phyloP scores from a whole-genome alignment of 1,140 invertebrate species.

The Caenorhabditis tropicalis region DNA sequence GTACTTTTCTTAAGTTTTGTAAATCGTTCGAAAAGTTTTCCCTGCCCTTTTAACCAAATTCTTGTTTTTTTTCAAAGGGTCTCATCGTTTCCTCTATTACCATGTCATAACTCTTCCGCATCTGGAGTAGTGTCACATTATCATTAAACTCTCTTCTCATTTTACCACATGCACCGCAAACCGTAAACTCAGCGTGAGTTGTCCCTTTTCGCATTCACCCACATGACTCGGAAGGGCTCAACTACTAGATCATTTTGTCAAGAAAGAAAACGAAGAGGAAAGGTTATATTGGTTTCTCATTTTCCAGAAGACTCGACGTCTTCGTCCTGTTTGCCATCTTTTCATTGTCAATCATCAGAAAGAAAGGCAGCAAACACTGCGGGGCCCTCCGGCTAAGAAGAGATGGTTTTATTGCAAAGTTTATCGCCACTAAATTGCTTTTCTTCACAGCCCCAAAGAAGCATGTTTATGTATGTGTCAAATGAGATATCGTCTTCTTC shows the following conservation, averaged over 20 bases:
- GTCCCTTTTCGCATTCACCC: background rate
- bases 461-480: slow-evolving; percentile 44
- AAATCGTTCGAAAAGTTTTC: no score
- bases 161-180: slow-evolving; percentile 35
- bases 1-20: no score
- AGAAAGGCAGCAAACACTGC: slow-evolving; percentile 14
- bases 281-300: slow-evolving; percentile 40
- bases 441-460: slow-evolving; percentile 32
- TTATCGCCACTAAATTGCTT: slow-evolving; percentile 45
- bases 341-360: slow-evolving; percentile 38
- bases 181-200: slow-evolving; percentile 30
- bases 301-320: slow-evolving; percentile 30
- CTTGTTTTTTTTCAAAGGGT: no score
- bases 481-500: slow-evolving; percentile 41
- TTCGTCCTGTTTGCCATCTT: slow-evolving; percentile 1
- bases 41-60: no score
- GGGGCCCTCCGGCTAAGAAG: background rate
- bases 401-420: slow-evolving; percentile 45
- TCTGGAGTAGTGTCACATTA: slow-evolving; percentile 34
- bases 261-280: slow-evolving; percentile 9
- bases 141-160: slow-evolving; percentile 23
- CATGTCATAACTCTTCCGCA: slow-evolving; percentile 9
- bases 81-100: slow-evolving; percentile 1
- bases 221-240: background rate
- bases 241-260: background rate